Evolutionary conservation across 2,113 vertebrate genomes (phyloP).

Genomic region (Daubentonia madagascariensis): DNA sequence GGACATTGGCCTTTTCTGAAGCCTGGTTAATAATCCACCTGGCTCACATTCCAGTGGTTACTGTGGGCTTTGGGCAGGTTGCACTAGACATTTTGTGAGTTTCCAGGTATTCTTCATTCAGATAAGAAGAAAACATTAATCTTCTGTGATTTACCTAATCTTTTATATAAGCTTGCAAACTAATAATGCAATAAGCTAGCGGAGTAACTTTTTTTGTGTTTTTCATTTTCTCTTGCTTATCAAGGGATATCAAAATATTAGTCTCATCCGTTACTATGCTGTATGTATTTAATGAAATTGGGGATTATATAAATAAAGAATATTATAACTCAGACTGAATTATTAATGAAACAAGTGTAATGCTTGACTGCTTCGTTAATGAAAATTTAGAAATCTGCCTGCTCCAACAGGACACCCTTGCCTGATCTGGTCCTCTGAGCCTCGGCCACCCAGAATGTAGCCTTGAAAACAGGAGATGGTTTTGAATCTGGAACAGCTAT

Average conservation of each 20-base stretch:
- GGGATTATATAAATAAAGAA: background rate
- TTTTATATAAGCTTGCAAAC: background rate
- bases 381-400: background rate
- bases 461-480: background rate
- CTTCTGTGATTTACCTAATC: background rate
- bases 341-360: background rate
- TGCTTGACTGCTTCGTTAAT: background rate
- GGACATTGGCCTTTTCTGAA: background rate
- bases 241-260: background rate
- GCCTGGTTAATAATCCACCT: background rate
- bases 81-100: background rate
- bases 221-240: background rate
- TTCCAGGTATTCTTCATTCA: background rate
- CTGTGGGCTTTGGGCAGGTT: background rate
- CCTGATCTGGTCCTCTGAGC: no score
- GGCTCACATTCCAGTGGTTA: background rate
- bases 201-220: background rate
- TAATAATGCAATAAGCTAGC: background rate
- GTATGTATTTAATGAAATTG: background rate
- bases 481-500: background rate
- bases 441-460: no score
- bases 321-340: background rate
- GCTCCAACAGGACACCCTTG: rapidly evolving
- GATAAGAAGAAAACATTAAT: background rate
- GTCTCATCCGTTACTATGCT: background rate